phyloP scores from a whole-genome alignment of 1,140 invertebrate genomes.

The Bacillus rossius region DNA sequence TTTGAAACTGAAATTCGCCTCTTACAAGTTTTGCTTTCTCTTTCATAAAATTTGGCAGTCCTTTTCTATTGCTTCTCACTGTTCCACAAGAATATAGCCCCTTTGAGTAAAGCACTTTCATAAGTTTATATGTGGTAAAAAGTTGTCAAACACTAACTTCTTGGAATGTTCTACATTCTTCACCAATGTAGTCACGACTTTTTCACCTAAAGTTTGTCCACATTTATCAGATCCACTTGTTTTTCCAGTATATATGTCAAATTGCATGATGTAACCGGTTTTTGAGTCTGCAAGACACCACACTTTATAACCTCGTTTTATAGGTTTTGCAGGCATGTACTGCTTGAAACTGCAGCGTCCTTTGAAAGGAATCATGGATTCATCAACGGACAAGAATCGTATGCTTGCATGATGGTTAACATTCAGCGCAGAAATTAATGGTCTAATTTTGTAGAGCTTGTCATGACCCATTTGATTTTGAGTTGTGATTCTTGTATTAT shows the following conservation, averaged over 20 bases:
- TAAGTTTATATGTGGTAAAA: conserved; percentile 23
- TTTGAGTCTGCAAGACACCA: conserved; percentile 9
- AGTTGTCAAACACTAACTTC: conserved; percentile 33
- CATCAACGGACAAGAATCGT: conserved; percentile 9
- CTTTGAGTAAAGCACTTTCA: conserved; percentile 18
- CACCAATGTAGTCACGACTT: not conserved
- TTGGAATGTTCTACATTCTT: conserved; percentile 5
- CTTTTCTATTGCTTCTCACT: conserved; percentile 17
- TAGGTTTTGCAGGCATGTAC: conserved; percentile 11
- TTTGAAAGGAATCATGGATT: conserved; percentile 17
- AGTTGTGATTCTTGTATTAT: too few species aligned
- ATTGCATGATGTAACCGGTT: conserved; percentile 19
- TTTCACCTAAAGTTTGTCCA: not conserved
- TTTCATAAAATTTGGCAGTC: conserved; percentile 23
- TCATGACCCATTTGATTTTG: too few species aligned
- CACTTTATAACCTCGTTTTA: conserved; percentile 22
- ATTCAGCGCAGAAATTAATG: too few species aligned
- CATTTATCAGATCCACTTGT: not conserved
- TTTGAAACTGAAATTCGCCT: conserved; percentile 23
- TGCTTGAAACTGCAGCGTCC: conserved; percentile 12
- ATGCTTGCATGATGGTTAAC: not conserved
- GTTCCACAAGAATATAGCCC: conserved; percentile 27
- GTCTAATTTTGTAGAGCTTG: too few species aligned
- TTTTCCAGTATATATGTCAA: conserved; percentile 26
- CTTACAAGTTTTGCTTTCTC: conserved; percentile 20